Percentiles rank a stretch among this genome's conserved stretches.
Evolutionary conservation across 2,113 vertebrate genomes (phyloP).

Genomic region (Morphnarchus princeps): DNA sequence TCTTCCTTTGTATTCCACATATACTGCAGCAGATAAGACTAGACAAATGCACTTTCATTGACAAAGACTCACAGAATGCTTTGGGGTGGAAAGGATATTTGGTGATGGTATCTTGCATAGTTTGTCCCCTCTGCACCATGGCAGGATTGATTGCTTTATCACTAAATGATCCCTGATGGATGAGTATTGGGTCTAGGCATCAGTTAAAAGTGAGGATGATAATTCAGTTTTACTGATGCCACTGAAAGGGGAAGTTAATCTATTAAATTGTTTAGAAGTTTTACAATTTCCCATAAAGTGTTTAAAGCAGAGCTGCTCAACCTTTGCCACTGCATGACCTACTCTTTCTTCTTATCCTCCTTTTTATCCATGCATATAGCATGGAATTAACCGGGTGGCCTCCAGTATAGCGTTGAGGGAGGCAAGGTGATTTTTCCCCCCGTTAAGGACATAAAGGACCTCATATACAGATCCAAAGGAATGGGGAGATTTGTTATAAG

Average conservation of each 20-base stretch:
- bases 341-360: neutral
- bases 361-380: neutral
- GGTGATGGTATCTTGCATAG: conserved; percentile 35
- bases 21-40: conserved; percentile 15
- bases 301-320: conserved; percentile 37
- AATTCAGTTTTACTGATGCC: conserved; percentile 63
- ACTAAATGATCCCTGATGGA: conserved; percentile 54
- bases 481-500: neutral
- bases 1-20: neutral
- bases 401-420: neutral
- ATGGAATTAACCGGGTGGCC: neutral
- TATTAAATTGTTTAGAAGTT: conserved; percentile 49
- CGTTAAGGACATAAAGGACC: neutral
- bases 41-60: conserved; percentile 48
- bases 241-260: conserved; percentile 43
- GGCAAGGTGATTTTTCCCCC: neutral
- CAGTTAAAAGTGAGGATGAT: conserved; percentile 30
- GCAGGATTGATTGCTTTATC: conserved; percentile 45
- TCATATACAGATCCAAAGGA: neutral
- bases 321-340: conserved; percentile 5
- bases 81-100: conserved; percentile 29
- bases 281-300: conserved; percentile 49
- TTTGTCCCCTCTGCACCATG: conserved; percentile 24
- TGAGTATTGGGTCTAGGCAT: conserved; percentile 9
- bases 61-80: neutral